phyloP scores from a whole-genome alignment of 37 sponge, comb jelly and placozoan species.

The Beroe ovata region DNA sequence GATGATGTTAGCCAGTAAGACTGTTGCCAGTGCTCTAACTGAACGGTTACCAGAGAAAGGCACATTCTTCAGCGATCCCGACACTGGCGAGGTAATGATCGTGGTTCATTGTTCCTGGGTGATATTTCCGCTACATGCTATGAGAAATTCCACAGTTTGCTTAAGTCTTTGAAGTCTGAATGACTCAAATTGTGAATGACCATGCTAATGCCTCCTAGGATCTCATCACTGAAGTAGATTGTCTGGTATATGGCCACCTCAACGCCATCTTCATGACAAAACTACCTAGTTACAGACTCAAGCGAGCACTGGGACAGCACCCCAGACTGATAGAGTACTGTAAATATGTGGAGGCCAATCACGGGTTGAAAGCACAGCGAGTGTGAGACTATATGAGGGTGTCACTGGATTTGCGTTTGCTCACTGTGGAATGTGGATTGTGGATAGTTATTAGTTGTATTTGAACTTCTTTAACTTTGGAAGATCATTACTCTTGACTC shows the following conservation, averaged over 20 bases:
- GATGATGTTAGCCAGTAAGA: constrained; percentile 39
- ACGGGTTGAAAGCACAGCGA: constrained; percentile 22
- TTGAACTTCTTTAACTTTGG: no score
- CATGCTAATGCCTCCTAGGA: neutral
- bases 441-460: no score
- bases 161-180: neutral
- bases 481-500: no score
- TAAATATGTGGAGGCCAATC: constrained; percentile 19
- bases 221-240: constrained; percentile 33
- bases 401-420: no score
- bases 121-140: no score
- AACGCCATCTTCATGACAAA: constrained; percentile 66
- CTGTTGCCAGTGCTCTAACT: constrained; percentile 33
- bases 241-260: constrained; percentile 45
- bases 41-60: neutral
- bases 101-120: no score
- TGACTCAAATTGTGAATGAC: neutral
- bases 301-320: constrained; percentile 26
- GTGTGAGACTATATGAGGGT: neutral
- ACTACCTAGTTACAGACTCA: constrained; percentile 54
- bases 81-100: constrained; percentile 58
- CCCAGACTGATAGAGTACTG: constrained; percentile 52
- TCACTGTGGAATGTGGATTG: no score
- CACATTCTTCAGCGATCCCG: constrained; percentile 30
- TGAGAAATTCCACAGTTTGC: no score